Percentiles rank a stretch among this genome's conserved stretches.
These are phyloP conservation scores for Acromyrmex echinatior DNA, from an alignment of 1,140 invertebrate species.

Conservation along the genomic window DNA sequence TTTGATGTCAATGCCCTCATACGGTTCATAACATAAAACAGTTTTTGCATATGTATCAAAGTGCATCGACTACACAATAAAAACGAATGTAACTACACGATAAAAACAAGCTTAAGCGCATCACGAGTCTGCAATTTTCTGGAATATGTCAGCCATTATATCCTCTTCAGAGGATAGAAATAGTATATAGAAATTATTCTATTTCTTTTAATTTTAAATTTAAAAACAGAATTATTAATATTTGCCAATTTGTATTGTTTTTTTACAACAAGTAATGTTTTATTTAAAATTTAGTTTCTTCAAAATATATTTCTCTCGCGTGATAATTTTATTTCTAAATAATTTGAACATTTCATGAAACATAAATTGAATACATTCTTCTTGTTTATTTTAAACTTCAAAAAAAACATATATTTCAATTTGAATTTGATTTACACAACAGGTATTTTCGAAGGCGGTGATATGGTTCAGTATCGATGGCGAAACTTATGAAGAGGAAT, in stretches of 20 bases:
- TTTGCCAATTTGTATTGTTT: not conserved
- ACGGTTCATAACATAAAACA: not conserved
- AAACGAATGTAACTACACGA: conserved; percentile 24
- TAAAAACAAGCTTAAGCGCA: conserved; percentile 25
- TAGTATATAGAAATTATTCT: not conserved
- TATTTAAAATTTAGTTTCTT: conserved; percentile 1
- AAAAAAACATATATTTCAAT: conserved; percentile 16
- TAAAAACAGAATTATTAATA: not conserved
- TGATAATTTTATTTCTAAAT: conserved; percentile 26
- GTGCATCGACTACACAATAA: conserved; percentile 25
- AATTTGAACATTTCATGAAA: not conserved
- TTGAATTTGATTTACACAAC: conserved; percentile 48
- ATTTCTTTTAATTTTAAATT: not conserved
- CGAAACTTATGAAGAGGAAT: conserved; percentile 88
- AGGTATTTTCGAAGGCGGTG: conserved; percentile 91
- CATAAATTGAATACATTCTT: not conserved
- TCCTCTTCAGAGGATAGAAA: not conserved
- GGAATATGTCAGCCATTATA: not conserved
- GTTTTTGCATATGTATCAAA: conserved; percentile 42
- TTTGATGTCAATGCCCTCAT: conserved; percentile 43
- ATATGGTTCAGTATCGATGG: conserved; percentile 90
- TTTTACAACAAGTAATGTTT: not conserved
- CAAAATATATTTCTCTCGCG: not conserved
- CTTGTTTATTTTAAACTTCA: not conserved
- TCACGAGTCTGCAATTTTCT: conserved; percentile 22